These are phyloP conservation scores for Oceanodroma leucorhoa DNA, from an alignment of 2,797 vertebrate genomes.

Conservation along the genomic window DNA sequence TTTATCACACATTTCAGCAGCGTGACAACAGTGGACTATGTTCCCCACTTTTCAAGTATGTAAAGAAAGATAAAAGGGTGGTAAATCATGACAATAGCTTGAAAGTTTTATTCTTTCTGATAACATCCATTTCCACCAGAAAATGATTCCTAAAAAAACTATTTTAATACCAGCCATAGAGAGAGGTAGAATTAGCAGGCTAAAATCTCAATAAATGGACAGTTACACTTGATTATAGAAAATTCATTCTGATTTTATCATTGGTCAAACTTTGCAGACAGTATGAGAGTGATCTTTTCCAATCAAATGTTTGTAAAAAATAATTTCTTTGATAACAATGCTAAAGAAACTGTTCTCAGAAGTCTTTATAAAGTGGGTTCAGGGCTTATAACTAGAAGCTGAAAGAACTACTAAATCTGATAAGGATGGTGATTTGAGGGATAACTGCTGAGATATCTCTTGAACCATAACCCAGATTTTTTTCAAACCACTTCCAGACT, in stretches of 20 bases:
- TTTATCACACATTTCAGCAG: conserved; percentile 77
- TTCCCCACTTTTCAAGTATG: conserved; percentile 19
- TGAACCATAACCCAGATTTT: background rate
- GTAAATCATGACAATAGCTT: background rate
- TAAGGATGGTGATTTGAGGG: background rate
- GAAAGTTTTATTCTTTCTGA: background rate
- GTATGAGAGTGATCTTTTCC: background rate
- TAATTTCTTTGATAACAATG: background rate
- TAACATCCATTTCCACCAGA: background rate
- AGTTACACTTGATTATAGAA: background rate
- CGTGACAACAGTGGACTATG: conserved; percentile 71
- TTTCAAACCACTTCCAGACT: background rate
- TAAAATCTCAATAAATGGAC: background rate
- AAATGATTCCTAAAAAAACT: background rate
- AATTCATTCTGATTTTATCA: background rate
- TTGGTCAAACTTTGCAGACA: background rate
- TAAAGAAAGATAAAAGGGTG: conserved; percentile 15
- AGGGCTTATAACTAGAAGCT: background rate
- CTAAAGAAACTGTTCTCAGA: background rate
- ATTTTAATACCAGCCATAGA: background rate
- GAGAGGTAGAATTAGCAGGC: background rate
- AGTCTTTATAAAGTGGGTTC: background rate
- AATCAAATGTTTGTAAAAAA: background rate
- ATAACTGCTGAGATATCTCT: background rate
- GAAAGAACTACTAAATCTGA: background rate